phyloP scores from a whole-genome alignment of 1,140 invertebrate genomes.

The Mactra quadrangularis region DNA sequence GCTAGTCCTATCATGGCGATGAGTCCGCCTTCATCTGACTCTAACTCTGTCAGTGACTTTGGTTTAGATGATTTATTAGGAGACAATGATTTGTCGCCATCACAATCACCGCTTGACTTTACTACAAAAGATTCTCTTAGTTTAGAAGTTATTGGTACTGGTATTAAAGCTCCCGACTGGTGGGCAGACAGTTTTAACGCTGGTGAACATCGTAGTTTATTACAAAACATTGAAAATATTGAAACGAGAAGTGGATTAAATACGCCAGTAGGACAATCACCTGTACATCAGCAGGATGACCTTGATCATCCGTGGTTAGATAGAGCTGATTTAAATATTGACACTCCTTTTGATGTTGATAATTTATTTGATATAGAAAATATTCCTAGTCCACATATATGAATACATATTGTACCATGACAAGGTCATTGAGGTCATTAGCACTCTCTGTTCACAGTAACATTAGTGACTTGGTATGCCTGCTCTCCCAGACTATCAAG shows the following conservation, averaged over 20 bases:
- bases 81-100: slow-evolving; percentile 69
- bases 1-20: slow-evolving; percentile 75
- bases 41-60: slow-evolving; percentile 76
- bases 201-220: slow-evolving; percentile 49
- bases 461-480: too few species aligned
- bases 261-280: slow-evolving; percentile 75
- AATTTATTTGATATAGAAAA: slow-evolving; percentile 81
- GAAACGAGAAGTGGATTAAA: slow-evolving; percentile 69
- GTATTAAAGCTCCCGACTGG: slow-evolving; percentile 81
- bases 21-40: slow-evolving; percentile 80
- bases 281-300: slow-evolving; percentile 67
- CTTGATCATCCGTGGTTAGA: slow-evolving; percentile 77
- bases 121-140: slow-evolving; percentile 77
- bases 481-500: too few species aligned
- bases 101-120: slow-evolving; percentile 72
- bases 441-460: too few species aligned
- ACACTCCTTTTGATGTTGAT: slow-evolving; percentile 80
- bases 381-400: slow-evolving; percentile 77
- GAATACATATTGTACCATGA: slow-evolving; percentile 3
- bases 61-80: slow-evolving; percentile 78
- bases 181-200: slow-evolving; percentile 77
- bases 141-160: slow-evolving; percentile 79
- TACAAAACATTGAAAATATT: slow-evolving; percentile 59
- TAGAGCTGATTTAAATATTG: slow-evolving; percentile 70
- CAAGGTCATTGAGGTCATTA: not conserved